Conservation (phyloP, 2,797 vertebrate genomes). For the Pogonophryne albipinna region DNA sequence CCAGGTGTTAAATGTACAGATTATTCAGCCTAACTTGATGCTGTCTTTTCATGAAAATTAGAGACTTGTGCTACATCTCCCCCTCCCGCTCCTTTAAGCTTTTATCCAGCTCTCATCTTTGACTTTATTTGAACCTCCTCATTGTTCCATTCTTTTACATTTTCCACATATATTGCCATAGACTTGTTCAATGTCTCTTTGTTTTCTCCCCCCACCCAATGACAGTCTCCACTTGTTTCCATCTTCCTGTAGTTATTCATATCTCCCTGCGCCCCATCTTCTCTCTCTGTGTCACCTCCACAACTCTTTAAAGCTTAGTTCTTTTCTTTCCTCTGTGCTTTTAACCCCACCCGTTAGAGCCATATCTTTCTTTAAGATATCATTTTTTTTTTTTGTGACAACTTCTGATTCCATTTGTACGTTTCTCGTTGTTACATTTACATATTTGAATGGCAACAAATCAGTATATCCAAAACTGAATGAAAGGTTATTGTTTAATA, state of each 20-base stretch:
- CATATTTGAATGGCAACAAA: not conserved
- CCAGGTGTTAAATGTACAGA: not conserved
- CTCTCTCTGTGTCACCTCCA: constrained; percentile 40
- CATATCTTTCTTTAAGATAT: constrained; percentile 30
- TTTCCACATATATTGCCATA: constrained; percentile 26
- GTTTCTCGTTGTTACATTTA: constrained; percentile 2
- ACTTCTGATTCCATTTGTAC: constrained; percentile 8
- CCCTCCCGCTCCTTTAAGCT: constrained; percentile 39
- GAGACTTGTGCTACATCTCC: constrained; percentile 25
- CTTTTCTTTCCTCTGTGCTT: constrained; percentile 39
- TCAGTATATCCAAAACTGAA: not conserved
- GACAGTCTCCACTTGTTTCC: constrained; percentile 63
- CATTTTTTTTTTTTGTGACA: constrained; percentile 43
- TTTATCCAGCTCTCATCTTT: constrained; percentile 44
- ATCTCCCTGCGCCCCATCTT: constrained; percentile 48
- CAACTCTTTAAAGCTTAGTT: constrained; percentile 34
- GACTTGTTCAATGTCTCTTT: constrained; percentile 48
- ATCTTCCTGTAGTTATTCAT: constrained; percentile 71
- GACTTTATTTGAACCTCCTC: constrained; percentile 57
- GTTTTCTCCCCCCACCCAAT: constrained; percentile 57
- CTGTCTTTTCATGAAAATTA: too few relatives aligned
- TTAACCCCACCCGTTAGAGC: constrained; percentile 30
- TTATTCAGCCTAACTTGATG: not conserved
- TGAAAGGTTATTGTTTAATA: not conserved
- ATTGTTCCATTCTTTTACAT: constrained; percentile 66